These are phyloP conservation scores for Dryadula phaetusa DNA, from an alignment of 2,888 invertebrate species.

Conservation along the genomic window DNA sequence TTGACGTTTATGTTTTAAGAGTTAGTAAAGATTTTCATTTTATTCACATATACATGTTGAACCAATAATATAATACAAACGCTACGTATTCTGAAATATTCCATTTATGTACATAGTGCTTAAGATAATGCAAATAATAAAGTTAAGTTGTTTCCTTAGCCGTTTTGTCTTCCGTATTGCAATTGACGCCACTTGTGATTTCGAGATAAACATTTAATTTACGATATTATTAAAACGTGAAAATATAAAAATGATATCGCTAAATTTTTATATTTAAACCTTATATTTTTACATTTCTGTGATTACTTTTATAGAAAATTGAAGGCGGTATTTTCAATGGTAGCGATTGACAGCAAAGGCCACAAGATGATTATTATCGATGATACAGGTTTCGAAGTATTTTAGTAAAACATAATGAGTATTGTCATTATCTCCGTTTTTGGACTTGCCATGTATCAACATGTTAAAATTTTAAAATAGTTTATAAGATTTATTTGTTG, in stretches of 20 bases:
- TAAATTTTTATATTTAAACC: background rate
- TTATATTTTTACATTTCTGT: background rate
- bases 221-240: slow-evolving; percentile 9
- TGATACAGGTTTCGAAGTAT: slow-evolving; percentile 55
- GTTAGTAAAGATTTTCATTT: slow-evolving; percentile 22
- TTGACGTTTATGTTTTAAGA: slow-evolving; percentile 24
- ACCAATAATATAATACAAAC: background rate
- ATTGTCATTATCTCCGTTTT: slow-evolving; percentile 61
- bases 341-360: slow-evolving; percentile 68
- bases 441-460: slow-evolving; percentile 53
- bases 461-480: slow-evolving; percentile 52
- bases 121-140: slow-evolving; percentile 21
- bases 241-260: slow-evolving; percentile 5
- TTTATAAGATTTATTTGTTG: slow-evolving; percentile 6
- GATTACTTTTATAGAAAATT: slow-evolving; percentile 4
- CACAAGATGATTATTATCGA: slow-evolving; percentile 61
- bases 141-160: slow-evolving; percentile 9
- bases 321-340: slow-evolving; percentile 59
- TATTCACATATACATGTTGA: slow-evolving; percentile 11
- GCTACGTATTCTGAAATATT: slow-evolving; percentile 8
- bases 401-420: slow-evolving; percentile 60
- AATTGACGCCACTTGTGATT: slow-evolving; percentile 24
- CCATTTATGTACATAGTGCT: slow-evolving; percentile 7
- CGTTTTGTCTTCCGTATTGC: slow-evolving; percentile 30
- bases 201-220: background rate